Evolutionary conservation across 2,888 invertebrate species (phyloP).

Genomic region (Iselma pallidipennis): DNA sequence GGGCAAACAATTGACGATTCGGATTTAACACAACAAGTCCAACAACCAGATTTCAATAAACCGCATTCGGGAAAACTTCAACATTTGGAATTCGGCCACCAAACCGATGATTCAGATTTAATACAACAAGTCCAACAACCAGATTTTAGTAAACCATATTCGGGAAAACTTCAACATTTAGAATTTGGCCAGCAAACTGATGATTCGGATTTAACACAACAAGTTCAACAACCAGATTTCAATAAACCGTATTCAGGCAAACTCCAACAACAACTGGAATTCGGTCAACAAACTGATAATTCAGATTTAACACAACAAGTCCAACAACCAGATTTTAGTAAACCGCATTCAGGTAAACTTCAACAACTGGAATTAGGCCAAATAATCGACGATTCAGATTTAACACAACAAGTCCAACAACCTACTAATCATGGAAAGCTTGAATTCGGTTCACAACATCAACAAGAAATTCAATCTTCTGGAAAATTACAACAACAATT

Average conservation of each 20-base stretch:
- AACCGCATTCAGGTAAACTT: too few relatives aligned
- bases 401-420: constrained; percentile 15
- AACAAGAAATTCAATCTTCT: constrained; percentile 23
- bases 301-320: too few relatives aligned
- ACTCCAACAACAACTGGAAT: too few relatives aligned
- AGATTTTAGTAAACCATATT: too few relatives aligned
- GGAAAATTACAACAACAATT: too few relatives aligned
- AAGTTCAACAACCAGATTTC: constrained; percentile 10
- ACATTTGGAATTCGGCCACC: neutral
- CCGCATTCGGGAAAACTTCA: neutral
- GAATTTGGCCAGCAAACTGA: constrained; percentile 17
- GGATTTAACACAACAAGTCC: neutral
- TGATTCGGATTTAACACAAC: constrained; percentile 22
- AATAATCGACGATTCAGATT: neutral
- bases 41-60: neutral
- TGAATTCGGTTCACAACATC: constrained; percentile 21
- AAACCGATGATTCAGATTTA: constrained; percentile 24
- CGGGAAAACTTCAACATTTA: too few relatives aligned
- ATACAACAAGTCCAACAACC: constrained; percentile 18
- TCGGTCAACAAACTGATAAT: too few relatives aligned
- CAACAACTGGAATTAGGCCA: neutral
- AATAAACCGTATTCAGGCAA: too few relatives aligned
- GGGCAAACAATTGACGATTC: constrained; percentile 31
- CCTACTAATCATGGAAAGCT: neutral
- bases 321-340: too few relatives aligned